Base-by-base conservation (phyloP, 2,888 invertebrate genomes). In the Pheosia tremula region DNA sequence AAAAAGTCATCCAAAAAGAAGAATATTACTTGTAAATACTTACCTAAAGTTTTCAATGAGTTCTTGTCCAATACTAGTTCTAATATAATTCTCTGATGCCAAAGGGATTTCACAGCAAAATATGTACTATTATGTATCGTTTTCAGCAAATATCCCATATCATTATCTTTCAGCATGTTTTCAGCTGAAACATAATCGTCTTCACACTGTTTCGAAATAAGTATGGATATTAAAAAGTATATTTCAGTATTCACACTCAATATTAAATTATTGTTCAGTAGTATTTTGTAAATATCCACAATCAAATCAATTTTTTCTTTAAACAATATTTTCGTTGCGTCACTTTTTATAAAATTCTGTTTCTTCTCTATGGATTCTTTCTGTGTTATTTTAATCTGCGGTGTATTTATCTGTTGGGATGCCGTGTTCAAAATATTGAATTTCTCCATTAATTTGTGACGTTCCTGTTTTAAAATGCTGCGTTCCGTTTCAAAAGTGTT, bases 81-180 rank as follows among this genome's bases (percentile, higher is more conserved):
- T 6, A 97, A 79, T 11, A 95, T 77, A n/a, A 88, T 81, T 52
- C 91, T 85, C 70, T 96, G 95, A 39, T 93, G 88, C 82, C 95
- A 94, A 41, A 98, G 86, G 0, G 96, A 95, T 62, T 94, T 93
- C 0, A 95, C 89, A 37, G 97, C 95, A 90, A 98, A 98, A 89
- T 96, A 97, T 4, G 97, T 95, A 75, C 97, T 95, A 80, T 98
- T 97, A 68, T 96, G 95, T 60, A 95, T 85, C 7, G 86, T 88
- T 67, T 90, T 90, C 10, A 95, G 73, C 57, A 95, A 72, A 79
- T 75, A 84, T 24, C 87, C 81, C 49, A 80, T 59, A 64, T 87
- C 75, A 13, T 70, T 70, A 3, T 77, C 81, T 5, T 78, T 78
- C 2, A 89, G 59, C 41, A 83, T 83, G 3, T 67, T 68, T 63